Evolutionary conservation across 2,113 vertebrate genomes (phyloP), one percentile per base, ranked within the genome.

Genomic region (Speoplatyrhinus poulsoni): DNA sequence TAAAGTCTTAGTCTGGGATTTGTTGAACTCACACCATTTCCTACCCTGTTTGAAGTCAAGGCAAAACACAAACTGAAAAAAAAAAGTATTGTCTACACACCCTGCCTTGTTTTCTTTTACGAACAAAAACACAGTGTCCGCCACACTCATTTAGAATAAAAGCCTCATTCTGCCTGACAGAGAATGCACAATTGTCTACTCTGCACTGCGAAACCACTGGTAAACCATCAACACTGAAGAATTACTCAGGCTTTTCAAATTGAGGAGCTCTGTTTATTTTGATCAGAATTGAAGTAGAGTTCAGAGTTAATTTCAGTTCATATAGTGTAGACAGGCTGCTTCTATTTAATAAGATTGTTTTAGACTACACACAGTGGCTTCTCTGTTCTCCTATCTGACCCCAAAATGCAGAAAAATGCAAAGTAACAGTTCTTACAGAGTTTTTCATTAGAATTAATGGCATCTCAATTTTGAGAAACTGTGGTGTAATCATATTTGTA

Each of bases 11-110:
- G 61, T 69, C 64, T 64, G 54, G 26, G 26, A 26, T 70, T 74
- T 72, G 47, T 78, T 67, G 49, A 52, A 75, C 83, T 69, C 56
- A 60, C 62, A 77, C 82, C 69, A 82, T 78, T 69, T 70, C 80
- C 59, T 69, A 61, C 19, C 58, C 70, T 68, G 65, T 73, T 81
- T 77, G 77, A 75, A 76, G 49, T 60, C 68, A 60, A 60, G 60
- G 60, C 65, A 60, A 72, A 77, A 77, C 63, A 82, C 46, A 64
- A 82, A 72, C 67, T 60, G 63, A 64, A 57, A 52, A 81, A 58
- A 76, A 55, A 70, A 67, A 77, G 54, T 33, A 55, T 49, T 26
- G 26, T 2, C 26, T 26, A 26, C 26, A 17, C 26, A 70, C 12
- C 63, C 63, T 66, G 41, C 67, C 60, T 13, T 55, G 16, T n/a